phyloP scores from a whole-genome alignment of 2,888 invertebrate genomes.

The Eupithecia centaureata region DNA sequence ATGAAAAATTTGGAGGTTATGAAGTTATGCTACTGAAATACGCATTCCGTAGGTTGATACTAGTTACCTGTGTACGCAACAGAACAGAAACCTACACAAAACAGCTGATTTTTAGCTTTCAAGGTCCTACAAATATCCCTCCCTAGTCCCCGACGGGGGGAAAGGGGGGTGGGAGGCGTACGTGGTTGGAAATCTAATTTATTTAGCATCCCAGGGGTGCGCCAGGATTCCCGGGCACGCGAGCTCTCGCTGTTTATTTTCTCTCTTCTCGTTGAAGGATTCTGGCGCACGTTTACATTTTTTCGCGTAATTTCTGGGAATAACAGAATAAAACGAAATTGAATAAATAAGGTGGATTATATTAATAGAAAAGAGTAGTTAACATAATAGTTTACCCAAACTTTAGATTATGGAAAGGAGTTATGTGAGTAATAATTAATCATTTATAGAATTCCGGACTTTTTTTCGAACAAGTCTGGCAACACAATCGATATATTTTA shows the following conservation, averaged over 20 bases:
- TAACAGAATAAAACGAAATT: background rate
- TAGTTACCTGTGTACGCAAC: background rate
- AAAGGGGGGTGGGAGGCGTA: constrained; percentile 38
- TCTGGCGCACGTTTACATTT: background rate
- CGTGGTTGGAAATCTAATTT: constrained; percentile 53
- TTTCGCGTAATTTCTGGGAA: background rate
- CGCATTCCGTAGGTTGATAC: background rate
- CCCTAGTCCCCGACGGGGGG: constrained; percentile 34
- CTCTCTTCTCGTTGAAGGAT: constrained; percentile 2
- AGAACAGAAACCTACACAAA: constrained; percentile 38
- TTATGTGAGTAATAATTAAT: background rate
- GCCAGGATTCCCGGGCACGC: background rate
- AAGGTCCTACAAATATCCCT: constrained; percentile 64
- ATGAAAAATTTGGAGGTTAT: background rate
- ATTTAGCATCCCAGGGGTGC: constrained; percentile 45
- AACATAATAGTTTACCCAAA: background rate
- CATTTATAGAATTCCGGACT: background rate
- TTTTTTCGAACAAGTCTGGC: background rate
- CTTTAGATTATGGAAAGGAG: background rate
- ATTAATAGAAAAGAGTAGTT: background rate
- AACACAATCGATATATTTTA: background rate
- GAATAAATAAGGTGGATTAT: background rate
- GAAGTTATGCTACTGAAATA: background rate
- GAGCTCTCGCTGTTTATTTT: constrained; percentile 16
- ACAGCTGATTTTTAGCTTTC: constrained; percentile 75